These are phyloP conservation scores for Nannospalax galili DNA, from an alignment of 2,113 vertebrate species.

Conservation along the genomic window DNA sequence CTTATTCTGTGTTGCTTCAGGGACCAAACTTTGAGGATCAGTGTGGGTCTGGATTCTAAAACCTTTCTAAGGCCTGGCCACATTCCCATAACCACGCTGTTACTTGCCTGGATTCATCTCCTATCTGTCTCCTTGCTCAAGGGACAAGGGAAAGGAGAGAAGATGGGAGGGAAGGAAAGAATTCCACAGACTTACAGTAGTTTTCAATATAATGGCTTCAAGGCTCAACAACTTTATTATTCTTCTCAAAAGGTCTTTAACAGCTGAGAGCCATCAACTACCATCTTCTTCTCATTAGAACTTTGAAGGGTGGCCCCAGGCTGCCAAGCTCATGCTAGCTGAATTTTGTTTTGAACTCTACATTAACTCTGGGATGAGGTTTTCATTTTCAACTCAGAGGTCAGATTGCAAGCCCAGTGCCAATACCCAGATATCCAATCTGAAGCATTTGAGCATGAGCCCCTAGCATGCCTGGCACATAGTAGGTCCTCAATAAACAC, in stretches of 20 bases:
- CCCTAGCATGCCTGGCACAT: no score
- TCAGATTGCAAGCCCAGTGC: background rate
- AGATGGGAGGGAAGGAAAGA: background rate
- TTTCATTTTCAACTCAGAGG: slow-evolving; percentile 26
- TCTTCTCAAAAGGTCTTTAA: background rate
- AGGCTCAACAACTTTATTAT: background rate
- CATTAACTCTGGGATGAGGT: background rate
- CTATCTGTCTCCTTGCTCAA: background rate
- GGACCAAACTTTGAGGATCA: background rate
- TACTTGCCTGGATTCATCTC: background rate
- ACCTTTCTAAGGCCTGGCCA: background rate
- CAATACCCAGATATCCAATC: no score
- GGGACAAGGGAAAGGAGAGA: background rate
- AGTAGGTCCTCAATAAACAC: background rate
- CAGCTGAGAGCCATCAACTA: background rate
- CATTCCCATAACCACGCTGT: background rate
- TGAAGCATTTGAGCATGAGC: background rate
- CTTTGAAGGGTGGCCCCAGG: background rate
- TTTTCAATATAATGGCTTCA: background rate
- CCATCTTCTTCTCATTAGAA: background rate
- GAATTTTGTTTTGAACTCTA: background rate
- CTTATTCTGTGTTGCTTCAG: background rate
- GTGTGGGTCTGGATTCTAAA: background rate
- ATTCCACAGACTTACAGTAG: background rate
- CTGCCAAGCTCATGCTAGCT: background rate